A percentile compares a stretch with the other conserved stretches of the same genome.
Evolutionary conservation across 2,888 invertebrate species (phyloP).

Genomic region (Amblyjoppa proteus): DNA sequence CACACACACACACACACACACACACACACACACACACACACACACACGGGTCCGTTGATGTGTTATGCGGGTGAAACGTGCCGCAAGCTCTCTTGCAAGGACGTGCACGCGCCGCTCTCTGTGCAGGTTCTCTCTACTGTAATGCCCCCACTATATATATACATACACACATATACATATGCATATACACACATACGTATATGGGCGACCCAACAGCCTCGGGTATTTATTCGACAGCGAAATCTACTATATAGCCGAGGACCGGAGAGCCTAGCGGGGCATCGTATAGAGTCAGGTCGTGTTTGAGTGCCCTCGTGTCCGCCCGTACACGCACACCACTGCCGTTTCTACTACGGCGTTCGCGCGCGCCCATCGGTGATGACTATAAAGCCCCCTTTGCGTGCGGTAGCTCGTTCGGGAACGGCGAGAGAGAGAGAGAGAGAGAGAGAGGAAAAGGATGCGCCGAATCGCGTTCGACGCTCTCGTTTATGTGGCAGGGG

Average conservation of each 20-base stretch:
- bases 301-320: constrained; percentile 37
- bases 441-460: constrained; percentile 44
- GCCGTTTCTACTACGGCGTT: background rate
- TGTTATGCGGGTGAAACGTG: constrained; percentile 56
- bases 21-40: background rate
- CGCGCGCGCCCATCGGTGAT: constrained; percentile 39
- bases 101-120: constrained; percentile 61
- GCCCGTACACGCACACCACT: constrained; percentile 28
- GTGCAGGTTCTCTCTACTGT: constrained; percentile 14
- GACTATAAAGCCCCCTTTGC: constrained; percentile 15
- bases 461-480: constrained; percentile 58
- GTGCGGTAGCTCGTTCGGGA: constrained; percentile 18
- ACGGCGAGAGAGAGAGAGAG: constrained; percentile 11
- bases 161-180: background rate
- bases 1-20: background rate
- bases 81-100: constrained; percentile 51
- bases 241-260: constrained; percentile 27
- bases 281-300: constrained; percentile 15
- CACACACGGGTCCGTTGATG: background rate
- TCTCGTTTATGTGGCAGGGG: constrained; percentile 56
- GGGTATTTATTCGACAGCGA: constrained; percentile 59
- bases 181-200: background rate
- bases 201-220: constrained; percentile 52
- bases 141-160: constrained; percentile 25
- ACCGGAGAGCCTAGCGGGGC: constrained; percentile 5